Percentiles rank a stretch among this genome's conserved stretches.
Evolutionary conservation across 2,888 invertebrate genomes (phyloP).

Genomic region (Latrodectus elegans): DNA sequence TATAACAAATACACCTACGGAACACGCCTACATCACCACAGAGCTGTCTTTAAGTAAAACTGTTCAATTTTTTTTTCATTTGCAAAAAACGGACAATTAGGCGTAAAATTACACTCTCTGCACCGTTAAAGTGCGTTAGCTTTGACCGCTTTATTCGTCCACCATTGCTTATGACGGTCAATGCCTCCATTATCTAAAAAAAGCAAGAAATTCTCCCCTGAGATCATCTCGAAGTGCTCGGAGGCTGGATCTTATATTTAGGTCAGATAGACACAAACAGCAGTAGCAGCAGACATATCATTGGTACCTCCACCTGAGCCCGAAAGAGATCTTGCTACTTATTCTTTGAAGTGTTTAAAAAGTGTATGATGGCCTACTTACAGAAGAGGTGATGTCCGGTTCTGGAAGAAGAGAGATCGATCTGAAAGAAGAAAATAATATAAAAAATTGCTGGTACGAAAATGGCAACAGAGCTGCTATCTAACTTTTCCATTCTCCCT

Average conservation of each 20-base stretch:
- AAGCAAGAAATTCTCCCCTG: constrained; percentile 23
- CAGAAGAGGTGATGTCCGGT: constrained; percentile 73
- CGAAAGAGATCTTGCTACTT: constrained; percentile 58
- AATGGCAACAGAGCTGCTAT: constrained; percentile 45
- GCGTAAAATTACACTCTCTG: constrained; percentile 39
- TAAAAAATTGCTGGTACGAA: constrained; percentile 28
- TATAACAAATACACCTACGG: constrained; percentile 2
- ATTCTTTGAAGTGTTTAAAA: constrained; percentile 56
- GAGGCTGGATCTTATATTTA: constrained; percentile 28
- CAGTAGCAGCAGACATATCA: constrained; percentile 32
- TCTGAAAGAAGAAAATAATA: not conserved
- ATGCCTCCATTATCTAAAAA: constrained; percentile 41
- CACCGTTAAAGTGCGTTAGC: constrained; percentile 17
- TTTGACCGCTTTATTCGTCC: constrained; percentile 62
- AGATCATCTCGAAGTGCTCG: constrained; percentile 31
- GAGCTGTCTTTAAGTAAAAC: constrained; percentile 29
- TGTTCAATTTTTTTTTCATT: constrained; percentile 10
- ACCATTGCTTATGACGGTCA: constrained; percentile 59
- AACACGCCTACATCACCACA: constrained; percentile 8
- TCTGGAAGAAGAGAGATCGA: constrained; percentile 21
- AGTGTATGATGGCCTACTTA: constrained; percentile 73
- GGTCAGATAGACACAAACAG: constrained; percentile 49
- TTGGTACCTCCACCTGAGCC: constrained; percentile 34
- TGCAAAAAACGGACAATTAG: constrained; percentile 51
- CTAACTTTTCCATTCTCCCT: constrained; percentile 5